A percentile compares a stretch with the other conserved stretches of the same genome.
These are phyloP conservation scores for Rhinogobio ventralis DNA, from an alignment of 2,797 vertebrate species.

Conservation along the genomic window DNA sequence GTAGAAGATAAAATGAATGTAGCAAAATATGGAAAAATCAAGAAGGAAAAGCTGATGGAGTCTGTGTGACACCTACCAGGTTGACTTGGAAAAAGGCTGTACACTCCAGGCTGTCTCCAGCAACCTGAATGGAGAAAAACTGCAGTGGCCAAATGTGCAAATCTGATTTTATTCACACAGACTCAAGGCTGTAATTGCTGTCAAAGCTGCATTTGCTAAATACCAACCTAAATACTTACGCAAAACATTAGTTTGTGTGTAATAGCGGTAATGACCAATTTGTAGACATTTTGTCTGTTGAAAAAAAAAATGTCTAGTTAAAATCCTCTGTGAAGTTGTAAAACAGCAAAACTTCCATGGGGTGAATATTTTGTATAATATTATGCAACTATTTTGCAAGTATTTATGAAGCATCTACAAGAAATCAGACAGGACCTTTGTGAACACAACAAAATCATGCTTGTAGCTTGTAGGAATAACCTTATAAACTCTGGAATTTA, in stretches of 20 bases:
- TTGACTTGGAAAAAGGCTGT: neutral
- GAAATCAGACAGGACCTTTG: neutral
- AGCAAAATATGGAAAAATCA: neutral
- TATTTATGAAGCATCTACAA: constrained; percentile 11
- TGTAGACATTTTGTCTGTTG: neutral
- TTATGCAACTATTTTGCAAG: neutral
- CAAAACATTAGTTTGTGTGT: neutral
- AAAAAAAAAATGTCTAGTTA: too few species aligned
- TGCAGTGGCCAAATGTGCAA: constrained; percentile 10
- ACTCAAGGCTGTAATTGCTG: neutral
- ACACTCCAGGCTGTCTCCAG: neutral
- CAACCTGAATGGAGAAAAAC: neutral
- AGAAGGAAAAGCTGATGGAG: constrained; percentile 12
- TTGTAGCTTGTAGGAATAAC: neutral
- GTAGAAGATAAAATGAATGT: neutral
- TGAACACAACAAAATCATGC: neutral
- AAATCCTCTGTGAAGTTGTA: neutral
- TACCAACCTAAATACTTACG: neutral
- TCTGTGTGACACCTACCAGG: neutral
- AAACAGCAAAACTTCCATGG: neutral
- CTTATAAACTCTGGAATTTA: neutral
- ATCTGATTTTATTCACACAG: constrained; percentile 11
- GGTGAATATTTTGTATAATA: neutral
- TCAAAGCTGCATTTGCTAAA: constrained; percentile 16
- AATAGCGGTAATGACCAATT: neutral